phyloP scores from a whole-genome alignment of 2,888 invertebrate genomes.

The Drosophila acutilabella region DNA sequence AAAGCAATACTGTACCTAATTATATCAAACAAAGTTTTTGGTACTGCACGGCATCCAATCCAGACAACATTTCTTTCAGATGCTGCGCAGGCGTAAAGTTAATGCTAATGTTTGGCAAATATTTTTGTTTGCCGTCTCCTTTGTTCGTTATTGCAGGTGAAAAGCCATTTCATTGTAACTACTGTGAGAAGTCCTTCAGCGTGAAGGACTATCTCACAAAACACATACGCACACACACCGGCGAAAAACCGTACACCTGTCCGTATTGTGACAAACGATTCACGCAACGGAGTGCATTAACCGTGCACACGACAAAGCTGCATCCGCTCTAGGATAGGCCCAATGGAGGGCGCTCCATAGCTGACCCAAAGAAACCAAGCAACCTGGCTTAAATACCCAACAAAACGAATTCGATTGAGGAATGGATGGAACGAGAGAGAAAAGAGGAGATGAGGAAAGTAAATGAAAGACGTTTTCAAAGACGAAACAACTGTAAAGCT shows the following conservation, averaged over 20 bases:
- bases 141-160: slow-evolving; percentile 76
- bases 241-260: slow-evolving; percentile 84
- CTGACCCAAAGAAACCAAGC: slow-evolving; percentile 68
- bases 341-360: slow-evolving; percentile 68
- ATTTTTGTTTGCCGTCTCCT: slow-evolving; percentile 9
- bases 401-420: slow-evolving; percentile 28
- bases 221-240: slow-evolving; percentile 85
- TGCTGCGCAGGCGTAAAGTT: slow-evolving; percentile 32
- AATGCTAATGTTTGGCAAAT: slow-evolving; percentile 48
- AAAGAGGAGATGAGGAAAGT: slow-evolving; percentile 13
- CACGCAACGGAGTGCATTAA: slow-evolving; percentile 84
- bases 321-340: slow-evolving; percentile 84
- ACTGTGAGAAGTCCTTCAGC: slow-evolving; percentile 84
- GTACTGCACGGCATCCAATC: slow-evolving; percentile 71
- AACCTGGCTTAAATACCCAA: slow-evolving; percentile 41
- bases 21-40: slow-evolving; percentile 70
- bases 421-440: neutral
- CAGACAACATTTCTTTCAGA: slow-evolving; percentile 20
- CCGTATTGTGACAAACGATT: slow-evolving; percentile 84
- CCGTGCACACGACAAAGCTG: slow-evolving; percentile 84
- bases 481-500: slow-evolving; percentile 59
- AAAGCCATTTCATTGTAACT: slow-evolving; percentile 83
- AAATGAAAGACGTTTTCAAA: slow-evolving; percentile 77
- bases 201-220: slow-evolving; percentile 85
- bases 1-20: slow-evolving; percentile 57